A percentile compares a stretch with the other conserved stretches of the same genome.
phyloP scores from a whole-genome alignment of 2,797 vertebrate genomes.

The Lerista edwardsae region DNA sequence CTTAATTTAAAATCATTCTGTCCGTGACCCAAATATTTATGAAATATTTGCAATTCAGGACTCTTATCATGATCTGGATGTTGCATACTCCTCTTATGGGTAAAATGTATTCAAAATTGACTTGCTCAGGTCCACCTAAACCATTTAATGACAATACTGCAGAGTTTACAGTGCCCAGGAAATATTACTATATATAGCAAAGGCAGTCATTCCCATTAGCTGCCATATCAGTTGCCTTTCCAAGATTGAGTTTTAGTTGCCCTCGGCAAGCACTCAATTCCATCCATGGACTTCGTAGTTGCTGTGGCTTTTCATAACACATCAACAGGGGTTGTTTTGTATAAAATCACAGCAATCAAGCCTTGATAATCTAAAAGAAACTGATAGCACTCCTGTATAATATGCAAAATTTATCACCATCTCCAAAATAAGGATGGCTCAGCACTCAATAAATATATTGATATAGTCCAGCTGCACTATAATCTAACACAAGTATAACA shows the following conservation, averaged over 20 bases:
- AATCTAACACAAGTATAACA: conserved; percentile 82
- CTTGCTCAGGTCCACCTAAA: conserved; percentile 67
- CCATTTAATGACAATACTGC: conserved; percentile 60
- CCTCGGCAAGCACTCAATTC: conserved; percentile 66
- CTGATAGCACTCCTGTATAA: conserved; percentile 82
- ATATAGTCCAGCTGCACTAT: conserved; percentile 80
- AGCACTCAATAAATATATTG: conserved; percentile 85
- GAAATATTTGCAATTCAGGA: conserved; percentile 39
- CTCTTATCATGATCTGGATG: conserved; percentile 56
- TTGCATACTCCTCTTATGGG: conserved; percentile 62
- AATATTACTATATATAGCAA: conserved; percentile 58
- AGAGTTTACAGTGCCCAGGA: conserved; percentile 37
- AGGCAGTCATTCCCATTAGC: conserved; percentile 60
- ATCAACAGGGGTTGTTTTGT: conserved; percentile 54
- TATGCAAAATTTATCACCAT: conserved; percentile 74
- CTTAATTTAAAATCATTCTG: conserved; percentile 18
- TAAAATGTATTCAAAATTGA: conserved; percentile 67
- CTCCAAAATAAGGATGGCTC: conserved; percentile 76
- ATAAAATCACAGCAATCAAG: conserved; percentile 75
- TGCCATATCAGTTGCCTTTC: conserved; percentile 54
- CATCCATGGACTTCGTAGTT: conserved; percentile 53
- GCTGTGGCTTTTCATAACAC: conserved; percentile 65
- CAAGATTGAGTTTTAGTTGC: conserved; percentile 67
- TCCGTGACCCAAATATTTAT: conserved; percentile 43
- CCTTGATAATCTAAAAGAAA: conserved; percentile 82